phyloP scores from a whole-genome alignment of 2,113 vertebrate genomes.

The Cololabis saira region DNA sequence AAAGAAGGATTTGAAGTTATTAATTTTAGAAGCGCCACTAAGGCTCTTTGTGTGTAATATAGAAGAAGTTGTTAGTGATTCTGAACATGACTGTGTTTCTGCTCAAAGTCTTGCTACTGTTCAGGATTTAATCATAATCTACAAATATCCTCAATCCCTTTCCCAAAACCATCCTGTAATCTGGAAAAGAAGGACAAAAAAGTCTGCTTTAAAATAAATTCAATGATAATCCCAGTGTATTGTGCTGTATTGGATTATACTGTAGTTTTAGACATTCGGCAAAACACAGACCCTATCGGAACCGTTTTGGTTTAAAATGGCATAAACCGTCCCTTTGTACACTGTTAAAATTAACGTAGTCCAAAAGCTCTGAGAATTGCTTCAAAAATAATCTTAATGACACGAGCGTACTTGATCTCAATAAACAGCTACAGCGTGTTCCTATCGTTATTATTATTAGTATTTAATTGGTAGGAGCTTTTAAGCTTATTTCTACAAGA shows the following conservation, averaged over 20 bases:
- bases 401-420: not conserved
- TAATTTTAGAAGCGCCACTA: not conserved
- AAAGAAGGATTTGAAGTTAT: not conserved
- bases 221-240: slow-evolving; percentile 36
- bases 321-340: not conserved
- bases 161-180: slow-evolving; percentile 38
- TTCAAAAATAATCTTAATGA: not conserved
- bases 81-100: slow-evolving; percentile 7
- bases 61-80: not conserved
- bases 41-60: not conserved
- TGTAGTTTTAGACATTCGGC: not conserved
- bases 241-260: slow-evolving; percentile 25
- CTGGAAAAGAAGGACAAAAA: slow-evolving; percentile 26
- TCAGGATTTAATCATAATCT: slow-evolving; percentile 41
- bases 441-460: not conserved
- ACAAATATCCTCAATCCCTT: slow-evolving; percentile 45
- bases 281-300: not conserved
- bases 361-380: not conserved
- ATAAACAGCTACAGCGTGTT: not conserved
- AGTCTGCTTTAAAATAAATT: slow-evolving; percentile 25
- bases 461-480: not conserved
- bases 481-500: not conserved
- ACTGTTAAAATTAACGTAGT: not conserved
- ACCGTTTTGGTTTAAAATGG: slow-evolving; percentile 1
- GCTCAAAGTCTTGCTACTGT: slow-evolving; percentile 13